A percentile compares a stretch with the other conserved stretches of the same genome.
These are phyloP conservation scores for Petrosia ficiformis DNA, from an alignment of 37 sponge, comb jelly and placozoan genomes.

Conservation along the genomic window DNA sequence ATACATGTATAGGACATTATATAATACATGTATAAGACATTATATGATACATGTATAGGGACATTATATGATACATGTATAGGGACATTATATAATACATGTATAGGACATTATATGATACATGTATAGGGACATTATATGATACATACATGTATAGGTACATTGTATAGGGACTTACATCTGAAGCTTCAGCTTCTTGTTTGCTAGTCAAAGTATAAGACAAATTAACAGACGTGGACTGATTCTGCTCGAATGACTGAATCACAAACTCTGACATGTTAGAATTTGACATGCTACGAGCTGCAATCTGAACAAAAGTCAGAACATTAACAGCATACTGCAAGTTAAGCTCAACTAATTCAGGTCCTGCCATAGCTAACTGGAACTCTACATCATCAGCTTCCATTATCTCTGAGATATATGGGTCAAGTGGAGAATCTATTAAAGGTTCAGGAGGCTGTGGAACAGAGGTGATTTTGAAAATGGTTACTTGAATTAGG, in stretches of 20 bases:
- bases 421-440: background rate
- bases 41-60: too few relatives aligned
- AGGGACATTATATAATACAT: too few relatives aligned
- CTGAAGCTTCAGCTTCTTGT: background rate
- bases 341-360: constrained; percentile 66
- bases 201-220: background rate
- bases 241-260: background rate
- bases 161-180: too few relatives aligned
- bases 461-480: background rate
- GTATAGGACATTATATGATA: too few relatives aligned
- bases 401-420: background rate
- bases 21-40: too few relatives aligned
- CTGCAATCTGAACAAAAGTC: background rate
- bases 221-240: background rate
- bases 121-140: too few relatives aligned
- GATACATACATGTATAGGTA: too few relatives aligned
- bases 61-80: too few relatives aligned
- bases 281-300: background rate
- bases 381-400: background rate
- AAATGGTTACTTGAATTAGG: background rate
- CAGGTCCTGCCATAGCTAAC: constrained; percentile 3
- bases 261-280: background rate
- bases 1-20: too few relatives aligned
- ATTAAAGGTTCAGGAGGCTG: background rate
- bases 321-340: constrained; percentile 19